A percentile compares a stretch with the other conserved stretches of the same genome.
Evolutionary conservation across 1,140 invertebrate genomes (phyloP).

Genomic region (Heliconius hewitsoni): DNA sequence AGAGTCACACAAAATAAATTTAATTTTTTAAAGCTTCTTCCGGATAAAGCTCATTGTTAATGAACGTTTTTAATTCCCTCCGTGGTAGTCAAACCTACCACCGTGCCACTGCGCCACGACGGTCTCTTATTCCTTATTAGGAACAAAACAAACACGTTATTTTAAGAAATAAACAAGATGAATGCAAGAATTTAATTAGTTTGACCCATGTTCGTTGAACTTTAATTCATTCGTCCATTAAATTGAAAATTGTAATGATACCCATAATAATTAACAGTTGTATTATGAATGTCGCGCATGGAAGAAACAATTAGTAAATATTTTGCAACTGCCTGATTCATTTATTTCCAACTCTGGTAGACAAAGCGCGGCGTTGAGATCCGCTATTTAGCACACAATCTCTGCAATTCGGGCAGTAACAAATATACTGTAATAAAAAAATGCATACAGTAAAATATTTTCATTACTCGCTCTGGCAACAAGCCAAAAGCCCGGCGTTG

Average conservation of each 20-base stretch:
- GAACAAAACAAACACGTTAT: neutral
- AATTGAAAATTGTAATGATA: slow-evolving; percentile 26
- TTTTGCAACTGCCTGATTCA: neutral
- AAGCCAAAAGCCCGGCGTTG: no score
- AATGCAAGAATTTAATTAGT: slow-evolving; percentile 41
- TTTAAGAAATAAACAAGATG: slow-evolving; percentile 22
- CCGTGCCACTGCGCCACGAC: no score
- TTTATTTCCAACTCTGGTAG: no score
- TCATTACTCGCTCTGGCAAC: no score
- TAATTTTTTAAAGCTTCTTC: no score
- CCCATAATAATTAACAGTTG: slow-evolving; percentile 5
- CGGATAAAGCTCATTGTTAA: no score
- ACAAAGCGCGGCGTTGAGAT: no score
- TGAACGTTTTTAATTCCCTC: no score
- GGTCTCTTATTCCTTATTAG: neutral
- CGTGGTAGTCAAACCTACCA: no score
- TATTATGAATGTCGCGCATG: neutral
- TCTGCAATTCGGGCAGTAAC: neutral
- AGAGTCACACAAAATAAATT: no score
- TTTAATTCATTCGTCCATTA: slow-evolving; percentile 15
- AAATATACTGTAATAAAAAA: no score
- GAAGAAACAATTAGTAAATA: neutral
- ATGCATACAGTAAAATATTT: no score
- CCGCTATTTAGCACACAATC: neutral
- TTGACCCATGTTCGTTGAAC: slow-evolving; percentile 42